Evolutionary conservation across 1,140 invertebrate species (phyloP).

Genomic region (Lepeophtheirus salmonis): DNA sequence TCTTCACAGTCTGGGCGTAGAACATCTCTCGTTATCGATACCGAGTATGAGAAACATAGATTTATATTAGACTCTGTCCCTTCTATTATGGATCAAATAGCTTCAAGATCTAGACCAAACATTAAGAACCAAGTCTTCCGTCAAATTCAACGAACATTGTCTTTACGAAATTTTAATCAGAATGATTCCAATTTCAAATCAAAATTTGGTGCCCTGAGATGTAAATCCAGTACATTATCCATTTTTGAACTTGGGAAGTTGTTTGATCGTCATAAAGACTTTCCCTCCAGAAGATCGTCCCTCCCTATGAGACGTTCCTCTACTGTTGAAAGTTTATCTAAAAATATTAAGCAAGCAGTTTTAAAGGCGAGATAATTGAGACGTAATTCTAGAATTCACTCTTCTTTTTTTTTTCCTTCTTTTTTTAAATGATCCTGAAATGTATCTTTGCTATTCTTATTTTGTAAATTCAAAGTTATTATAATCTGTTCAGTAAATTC

Average conservation of each 20-base stretch:
- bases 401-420: too few relatives aligned
- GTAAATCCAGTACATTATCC: too few relatives aligned
- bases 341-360: background rate
- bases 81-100: background rate
- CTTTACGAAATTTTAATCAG: background rate
- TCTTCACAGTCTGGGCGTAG: background rate
- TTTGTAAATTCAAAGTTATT: too few relatives aligned
- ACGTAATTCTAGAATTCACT: too few relatives aligned
- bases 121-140: background rate
- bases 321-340: background rate
- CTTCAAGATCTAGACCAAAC: background rate
- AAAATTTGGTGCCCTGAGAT: too few relatives aligned
- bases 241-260: too few relatives aligned
- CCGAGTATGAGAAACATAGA: background rate
- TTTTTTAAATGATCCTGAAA: too few relatives aligned
- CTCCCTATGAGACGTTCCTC: background rate
- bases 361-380: background rate
- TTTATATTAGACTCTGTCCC: background rate
- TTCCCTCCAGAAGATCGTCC: background rate
- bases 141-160: background rate
- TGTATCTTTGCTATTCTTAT: too few relatives aligned
- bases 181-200: too few relatives aligned
- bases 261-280: too few relatives aligned
- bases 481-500: too few relatives aligned
- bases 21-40: background rate